Evolutionary conservation across 2,797 vertebrate genomes (phyloP).

Genomic region (Eremophila alpestris): DNA sequence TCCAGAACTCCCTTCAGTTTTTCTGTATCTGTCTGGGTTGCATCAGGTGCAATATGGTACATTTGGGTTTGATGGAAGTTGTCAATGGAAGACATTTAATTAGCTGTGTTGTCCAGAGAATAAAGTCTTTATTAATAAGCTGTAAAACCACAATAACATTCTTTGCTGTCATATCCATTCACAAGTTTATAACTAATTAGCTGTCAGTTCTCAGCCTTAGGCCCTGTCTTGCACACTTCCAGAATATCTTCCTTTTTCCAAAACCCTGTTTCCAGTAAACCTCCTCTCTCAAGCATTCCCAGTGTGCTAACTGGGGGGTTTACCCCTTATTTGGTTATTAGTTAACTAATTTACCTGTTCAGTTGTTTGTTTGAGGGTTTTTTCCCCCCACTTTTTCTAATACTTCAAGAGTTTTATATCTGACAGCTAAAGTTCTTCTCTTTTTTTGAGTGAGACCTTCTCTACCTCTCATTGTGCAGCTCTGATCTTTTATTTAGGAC

Average conservation of each 20-base stretch:
- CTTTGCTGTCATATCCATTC: not conserved
- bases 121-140: not conserved
- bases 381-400: not conserved
- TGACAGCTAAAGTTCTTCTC: not conserved
- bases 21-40: not conserved
- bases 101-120: not conserved
- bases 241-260: not conserved
- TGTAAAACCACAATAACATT: not conserved
- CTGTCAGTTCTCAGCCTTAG: not conserved
- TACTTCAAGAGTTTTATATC: not conserved
- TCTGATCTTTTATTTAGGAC: not conserved
- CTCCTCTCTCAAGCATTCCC: not conserved
- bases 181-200: not conserved
- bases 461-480: fast-evolving
- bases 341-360: not conserved
- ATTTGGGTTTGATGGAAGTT: not conserved
- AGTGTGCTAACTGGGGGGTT: fast-evolving
- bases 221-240: not conserved
- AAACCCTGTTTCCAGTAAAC: not conserved
- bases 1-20: not conserved
- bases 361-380: not conserved
- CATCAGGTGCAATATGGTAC: not conserved
- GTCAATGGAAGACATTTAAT: not conserved
- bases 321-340: not conserved
- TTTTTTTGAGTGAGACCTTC: fast-evolving